Evolutionary conservation across 2,888 invertebrate genomes (phyloP).

Genomic region (Plebejus melissa): DNA sequence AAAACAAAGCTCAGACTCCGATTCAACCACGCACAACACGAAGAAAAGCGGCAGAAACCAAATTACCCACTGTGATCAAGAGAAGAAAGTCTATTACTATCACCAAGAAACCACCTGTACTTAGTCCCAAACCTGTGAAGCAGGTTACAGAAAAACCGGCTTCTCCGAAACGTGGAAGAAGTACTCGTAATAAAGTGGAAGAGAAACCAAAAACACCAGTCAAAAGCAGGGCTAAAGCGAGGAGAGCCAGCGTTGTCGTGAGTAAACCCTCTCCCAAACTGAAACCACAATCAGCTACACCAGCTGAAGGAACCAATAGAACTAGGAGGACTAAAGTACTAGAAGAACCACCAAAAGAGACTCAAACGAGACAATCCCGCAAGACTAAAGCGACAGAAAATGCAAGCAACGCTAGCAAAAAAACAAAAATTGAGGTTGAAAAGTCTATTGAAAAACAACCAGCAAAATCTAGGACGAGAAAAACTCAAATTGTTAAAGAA

Average conservation of each 20-base stretch:
- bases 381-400: conserved; percentile 34
- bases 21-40: not conserved
- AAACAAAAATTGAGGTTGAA: conserved; percentile 1
- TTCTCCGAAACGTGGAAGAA: not conserved
- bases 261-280: conserved; percentile 48
- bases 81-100: conserved; percentile 48
- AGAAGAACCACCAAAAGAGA: conserved; percentile 20
- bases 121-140: conserved; percentile 41
- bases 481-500: conserved; percentile 31
- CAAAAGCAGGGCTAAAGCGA: conserved; percentile 44
- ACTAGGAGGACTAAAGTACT: not conserved
- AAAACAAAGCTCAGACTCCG: not conserved
- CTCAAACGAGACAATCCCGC: conserved; percentile 27
- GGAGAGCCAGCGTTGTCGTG: conserved; percentile 43
- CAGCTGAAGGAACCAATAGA: conserved; percentile 23
- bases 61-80: conserved; percentile 35
- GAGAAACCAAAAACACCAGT: conserved; percentile 45
- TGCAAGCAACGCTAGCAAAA: not conserved
- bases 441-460: conserved; percentile 5
- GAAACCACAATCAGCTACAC: conserved; percentile 43
- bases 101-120: conserved; percentile 49
- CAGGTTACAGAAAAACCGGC: conserved; percentile 32
- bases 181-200: conserved; percentile 29
- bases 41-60: conserved; percentile 28
- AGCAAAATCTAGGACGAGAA: conserved; percentile 32